Conservation (phyloP, 2,113 vertebrate genomes). For the Alaudala cheleensis region DNA sequence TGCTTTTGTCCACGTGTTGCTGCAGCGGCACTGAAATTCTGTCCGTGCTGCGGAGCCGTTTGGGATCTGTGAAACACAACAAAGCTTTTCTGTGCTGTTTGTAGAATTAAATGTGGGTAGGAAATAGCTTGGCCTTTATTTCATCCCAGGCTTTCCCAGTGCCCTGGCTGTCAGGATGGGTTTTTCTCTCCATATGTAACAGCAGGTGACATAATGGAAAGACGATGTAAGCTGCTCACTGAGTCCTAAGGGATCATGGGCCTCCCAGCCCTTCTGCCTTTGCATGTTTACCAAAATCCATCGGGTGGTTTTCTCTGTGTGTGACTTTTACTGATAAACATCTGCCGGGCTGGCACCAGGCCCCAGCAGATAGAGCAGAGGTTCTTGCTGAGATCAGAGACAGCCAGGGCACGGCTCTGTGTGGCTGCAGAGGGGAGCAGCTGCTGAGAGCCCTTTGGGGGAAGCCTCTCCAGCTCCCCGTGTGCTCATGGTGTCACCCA, state of each 20-base stretch:
- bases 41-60: not conserved
- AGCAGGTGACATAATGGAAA: not conserved
- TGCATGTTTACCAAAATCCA: rapidly evolving
- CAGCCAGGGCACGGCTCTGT: rapidly evolving
- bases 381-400: not conserved
- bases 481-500: not conserved
- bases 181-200: rapidly evolving
- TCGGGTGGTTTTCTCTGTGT: not conserved
- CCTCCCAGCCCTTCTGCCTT: not conserved
- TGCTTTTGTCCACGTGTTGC: rapidly evolving
- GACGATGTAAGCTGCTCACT: not conserved
- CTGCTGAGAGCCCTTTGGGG: not conserved
- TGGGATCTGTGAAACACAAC: not conserved
- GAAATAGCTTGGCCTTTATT: not conserved
- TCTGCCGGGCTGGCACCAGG: not conserved
- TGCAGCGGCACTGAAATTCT: not conserved
- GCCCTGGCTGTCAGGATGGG: not conserved
- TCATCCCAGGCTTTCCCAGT: not conserved
- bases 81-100: not conserved
- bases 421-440: rapidly evolving
- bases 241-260: rapidly evolving
- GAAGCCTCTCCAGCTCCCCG: not conserved
- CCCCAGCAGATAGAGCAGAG: not conserved
- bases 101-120: not conserved
- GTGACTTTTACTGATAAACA: not conserved